Conservation (phyloP, 2,113 vertebrate species). For the Microtus ochrogaster region DNA sequence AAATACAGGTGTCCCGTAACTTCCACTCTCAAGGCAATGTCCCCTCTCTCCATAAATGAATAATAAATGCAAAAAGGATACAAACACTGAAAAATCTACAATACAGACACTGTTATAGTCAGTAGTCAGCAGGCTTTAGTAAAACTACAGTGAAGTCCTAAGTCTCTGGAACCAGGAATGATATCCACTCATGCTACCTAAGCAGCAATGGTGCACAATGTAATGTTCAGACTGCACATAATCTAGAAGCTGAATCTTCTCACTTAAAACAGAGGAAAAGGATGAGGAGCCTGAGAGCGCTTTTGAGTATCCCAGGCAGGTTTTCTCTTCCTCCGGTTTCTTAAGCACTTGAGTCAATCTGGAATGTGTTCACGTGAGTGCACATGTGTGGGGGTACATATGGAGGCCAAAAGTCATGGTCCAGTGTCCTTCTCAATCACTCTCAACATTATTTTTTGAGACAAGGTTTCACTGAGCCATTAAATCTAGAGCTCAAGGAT, state of each 20-base stretch:
- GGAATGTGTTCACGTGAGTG: not conserved
- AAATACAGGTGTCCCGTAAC: not conserved
- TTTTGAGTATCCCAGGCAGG: slow-evolving; percentile 28
- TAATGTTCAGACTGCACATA: slow-evolving; percentile 6
- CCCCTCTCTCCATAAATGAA: not conserved
- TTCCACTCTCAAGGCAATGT: not conserved
- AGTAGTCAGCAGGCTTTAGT: slow-evolving; percentile 37
- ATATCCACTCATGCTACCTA: not conserved
- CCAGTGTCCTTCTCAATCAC: not conserved
- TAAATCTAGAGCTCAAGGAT: not conserved
- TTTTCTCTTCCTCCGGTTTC: slow-evolving; percentile 22
- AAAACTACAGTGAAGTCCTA: slow-evolving; percentile 30
- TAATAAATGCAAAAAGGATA: slow-evolving; percentile 22
- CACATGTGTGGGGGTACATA: not conserved
- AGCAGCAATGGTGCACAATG: not conserved
- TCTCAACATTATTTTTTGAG: not conserved
- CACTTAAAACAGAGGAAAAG: slow-evolving; percentile 35
- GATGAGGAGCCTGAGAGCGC: not conserved
- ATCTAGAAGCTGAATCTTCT: slow-evolving; percentile 24
- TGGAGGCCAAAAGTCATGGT: not conserved
- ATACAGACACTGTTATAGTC: not conserved
- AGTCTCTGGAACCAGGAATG: slow-evolving; percentile 1
- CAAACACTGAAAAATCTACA: not conserved
- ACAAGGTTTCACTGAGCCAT: not conserved
- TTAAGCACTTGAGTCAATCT: not conserved